Evolutionary conservation across 2,888 invertebrate species (phyloP), one percentile per base, ranked within the genome.

Genomic region (Sphinx pinastri): DNA sequence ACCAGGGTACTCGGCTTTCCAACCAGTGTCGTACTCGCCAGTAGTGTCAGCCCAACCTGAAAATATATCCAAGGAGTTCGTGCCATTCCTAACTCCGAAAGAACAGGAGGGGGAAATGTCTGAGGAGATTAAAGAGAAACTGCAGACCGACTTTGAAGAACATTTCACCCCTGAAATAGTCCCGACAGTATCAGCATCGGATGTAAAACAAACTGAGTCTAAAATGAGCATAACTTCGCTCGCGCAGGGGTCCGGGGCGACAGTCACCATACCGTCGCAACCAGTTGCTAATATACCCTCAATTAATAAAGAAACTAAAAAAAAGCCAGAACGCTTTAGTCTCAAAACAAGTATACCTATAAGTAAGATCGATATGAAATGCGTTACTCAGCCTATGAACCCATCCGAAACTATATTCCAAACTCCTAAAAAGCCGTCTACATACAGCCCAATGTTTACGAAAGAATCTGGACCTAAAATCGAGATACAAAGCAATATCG

Each of bases 271-370:
- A 67, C 81, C 87, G 38, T 72, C 83, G 14, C 83, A 82, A 70
- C 63, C 60, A 1, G 19, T 49, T 1, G 19, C 47, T 13, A 63
- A 47, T 8, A 47, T 70, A 73, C 16, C 63, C 7, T 49, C 49
- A 47, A 63, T 49, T 13, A 63, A 60, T 16, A 60, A 87, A 73
- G 91, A 91, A 12, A 72, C 77, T 1, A 90, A 88, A 81, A 88
- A 88, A 79, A 93, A 93, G 80, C 74, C 85, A 45, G 93, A 93
- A 81, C 81, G 91, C 67, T 93, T 90, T 68, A 93, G 93, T 73
- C 79, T 94, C 16, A 94, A 91, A 87, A 94, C 94, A 0, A 94
- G 93, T 77, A 94, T 94, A 76, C 94, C 94, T 5, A 93, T 94
- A 67, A 93, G 92, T 71, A 93, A 93, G 78, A 88, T 94, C 55